These are phyloP conservation scores for Harpagoxenus sublaevis DNA, from an alignment of 2,888 invertebrate genomes.

Conservation along the genomic window DNA sequence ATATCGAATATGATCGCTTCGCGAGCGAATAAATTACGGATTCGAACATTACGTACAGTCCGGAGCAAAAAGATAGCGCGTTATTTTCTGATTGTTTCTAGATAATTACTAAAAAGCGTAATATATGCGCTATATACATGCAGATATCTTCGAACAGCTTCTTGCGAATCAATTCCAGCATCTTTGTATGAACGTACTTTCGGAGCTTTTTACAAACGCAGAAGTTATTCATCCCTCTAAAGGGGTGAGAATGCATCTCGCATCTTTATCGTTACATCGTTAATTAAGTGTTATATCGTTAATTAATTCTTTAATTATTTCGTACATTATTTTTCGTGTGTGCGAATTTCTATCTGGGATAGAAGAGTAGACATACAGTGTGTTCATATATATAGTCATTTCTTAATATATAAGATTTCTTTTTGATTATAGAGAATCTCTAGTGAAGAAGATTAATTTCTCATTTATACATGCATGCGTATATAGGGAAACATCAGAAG, in stretches of 20 bases:
- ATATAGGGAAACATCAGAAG: background rate
- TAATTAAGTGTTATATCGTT: too few species aligned
- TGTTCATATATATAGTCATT: too few species aligned
- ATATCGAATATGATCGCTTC: conserved; percentile 16
- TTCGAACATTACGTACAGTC: conserved; percentile 1
- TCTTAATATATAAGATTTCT: too few species aligned
- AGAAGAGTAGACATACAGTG: background rate
- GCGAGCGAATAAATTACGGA: background rate
- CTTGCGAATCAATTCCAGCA: background rate
- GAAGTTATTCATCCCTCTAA: too few species aligned
- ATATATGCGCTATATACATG: background rate
- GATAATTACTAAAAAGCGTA: background rate
- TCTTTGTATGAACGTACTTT: background rate
- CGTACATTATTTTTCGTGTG: too few species aligned
- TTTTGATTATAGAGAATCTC: too few species aligned
- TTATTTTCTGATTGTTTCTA: background rate
- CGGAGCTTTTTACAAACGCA: too few species aligned
- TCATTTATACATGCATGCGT: background rate
- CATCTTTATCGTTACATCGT: too few species aligned
- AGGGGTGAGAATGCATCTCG: too few species aligned
- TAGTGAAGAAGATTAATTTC: background rate
- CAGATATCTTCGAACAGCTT: background rate
- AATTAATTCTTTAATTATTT: too few species aligned
- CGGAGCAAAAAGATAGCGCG: background rate
- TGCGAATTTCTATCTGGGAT: too few species aligned